A percentile compares a stretch with the other conserved stretches of the same genome.
These are phyloP conservation scores for Linnaemya vulpina DNA, from an alignment of 2,888 invertebrate genomes.

Conservation along the genomic window DNA sequence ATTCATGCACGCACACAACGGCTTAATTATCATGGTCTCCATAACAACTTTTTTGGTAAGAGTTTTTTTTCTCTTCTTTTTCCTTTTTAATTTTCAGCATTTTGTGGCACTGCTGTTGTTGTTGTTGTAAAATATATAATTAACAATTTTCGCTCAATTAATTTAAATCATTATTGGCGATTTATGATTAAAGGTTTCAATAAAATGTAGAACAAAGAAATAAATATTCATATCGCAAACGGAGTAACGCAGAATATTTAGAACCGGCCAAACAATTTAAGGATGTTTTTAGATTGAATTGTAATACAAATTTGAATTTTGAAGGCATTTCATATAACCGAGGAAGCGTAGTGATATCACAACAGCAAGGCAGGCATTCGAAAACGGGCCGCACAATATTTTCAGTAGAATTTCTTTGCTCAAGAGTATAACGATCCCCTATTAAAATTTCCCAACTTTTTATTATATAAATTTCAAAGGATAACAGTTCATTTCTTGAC, in stretches of 20 bases:
- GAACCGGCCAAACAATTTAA: background rate
- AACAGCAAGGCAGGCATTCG: no score
- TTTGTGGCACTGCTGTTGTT: constrained; percentile 5
- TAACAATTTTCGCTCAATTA: constrained; percentile 62
- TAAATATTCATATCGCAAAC: background rate
- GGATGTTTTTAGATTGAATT: no score
- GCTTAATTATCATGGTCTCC: constrained; percentile 44
- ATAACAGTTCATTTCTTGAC: no score
- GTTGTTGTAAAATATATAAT: constrained; percentile 36
- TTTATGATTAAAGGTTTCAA: constrained; percentile 17
- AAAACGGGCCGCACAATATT: no score
- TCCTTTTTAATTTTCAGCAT: background rate
- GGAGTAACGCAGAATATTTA: constrained; percentile 3
- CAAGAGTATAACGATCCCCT: no score
- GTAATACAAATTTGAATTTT: no score
- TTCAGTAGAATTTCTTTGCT: no score
- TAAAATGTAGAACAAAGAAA: background rate
- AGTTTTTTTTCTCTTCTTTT: constrained; percentile 1
- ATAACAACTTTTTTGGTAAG: constrained; percentile 45
- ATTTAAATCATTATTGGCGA: constrained; percentile 60
- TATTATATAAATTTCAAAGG: no score
- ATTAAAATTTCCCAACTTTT: no score
- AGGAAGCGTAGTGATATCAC: no score
- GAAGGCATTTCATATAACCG: no score
- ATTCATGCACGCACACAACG: constrained; percentile 14